Conservation (phyloP, 2,888 invertebrate species). For the Pocota personata region DNA sequence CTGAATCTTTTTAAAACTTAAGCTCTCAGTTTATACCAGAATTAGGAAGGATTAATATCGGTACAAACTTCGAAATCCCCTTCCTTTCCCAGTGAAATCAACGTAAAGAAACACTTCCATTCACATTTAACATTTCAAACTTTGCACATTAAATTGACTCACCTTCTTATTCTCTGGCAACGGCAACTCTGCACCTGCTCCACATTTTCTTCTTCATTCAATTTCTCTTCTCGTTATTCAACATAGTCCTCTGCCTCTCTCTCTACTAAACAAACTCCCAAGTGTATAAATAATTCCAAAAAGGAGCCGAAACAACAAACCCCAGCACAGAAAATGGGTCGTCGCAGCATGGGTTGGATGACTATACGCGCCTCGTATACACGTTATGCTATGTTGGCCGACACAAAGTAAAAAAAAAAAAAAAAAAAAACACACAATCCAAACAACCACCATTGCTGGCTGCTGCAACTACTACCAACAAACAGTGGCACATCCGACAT, state of each 20-base stretch:
- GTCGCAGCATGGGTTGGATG: conserved; percentile 48
- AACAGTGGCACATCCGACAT: conserved; percentile 31
- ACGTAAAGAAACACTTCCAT: not conserved
- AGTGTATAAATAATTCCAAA: conserved; percentile 58
- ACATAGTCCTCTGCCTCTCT: not conserved
- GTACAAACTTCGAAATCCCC: not conserved
- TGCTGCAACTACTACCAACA: conserved; percentile 4
- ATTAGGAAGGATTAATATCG: too few relatives aligned
- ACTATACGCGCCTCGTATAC: conserved; percentile 27
- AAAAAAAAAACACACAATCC: conserved; percentile 11
- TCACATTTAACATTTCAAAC: conserved; percentile 30
- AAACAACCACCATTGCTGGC: conserved; percentile 33
- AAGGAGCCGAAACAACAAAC: conserved; percentile 54
- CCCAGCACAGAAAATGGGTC: conserved; percentile 58
- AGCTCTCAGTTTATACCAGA: too few relatives aligned
- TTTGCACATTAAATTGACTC: conserved; percentile 61
- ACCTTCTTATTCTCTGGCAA: conserved; percentile 58
- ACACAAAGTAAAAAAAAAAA: conserved; percentile 4
- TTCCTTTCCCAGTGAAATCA: not conserved
- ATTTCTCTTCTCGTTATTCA: not conserved
- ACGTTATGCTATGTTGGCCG: conserved; percentile 18
- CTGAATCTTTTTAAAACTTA: not conserved
- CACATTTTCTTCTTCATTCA: conserved; percentile 30
- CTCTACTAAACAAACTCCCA: not conserved
- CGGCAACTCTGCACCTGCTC: conserved; percentile 72